Conservation (phyloP, 2,888 invertebrate species). For the Dolichomitus sp. region DNA sequence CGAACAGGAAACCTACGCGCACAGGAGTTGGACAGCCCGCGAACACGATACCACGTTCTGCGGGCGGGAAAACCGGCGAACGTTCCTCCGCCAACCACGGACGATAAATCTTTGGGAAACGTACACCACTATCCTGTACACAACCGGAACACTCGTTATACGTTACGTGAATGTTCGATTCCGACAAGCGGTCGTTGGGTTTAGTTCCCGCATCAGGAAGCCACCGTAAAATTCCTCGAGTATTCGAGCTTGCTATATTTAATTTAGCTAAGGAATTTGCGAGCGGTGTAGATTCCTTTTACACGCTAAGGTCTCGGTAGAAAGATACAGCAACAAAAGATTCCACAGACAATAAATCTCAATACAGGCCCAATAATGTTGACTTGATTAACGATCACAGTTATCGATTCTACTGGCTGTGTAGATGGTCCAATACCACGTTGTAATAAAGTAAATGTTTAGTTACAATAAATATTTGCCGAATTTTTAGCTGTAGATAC, state of each 20-base stretch:
- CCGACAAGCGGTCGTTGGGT: conserved; percentile 52
- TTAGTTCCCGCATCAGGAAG: conserved; percentile 29
- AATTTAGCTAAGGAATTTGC: conserved; percentile 32
- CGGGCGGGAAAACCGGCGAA: conserved; percentile 30
- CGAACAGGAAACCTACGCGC: conserved; percentile 31
- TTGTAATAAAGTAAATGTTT: too few relatives aligned
- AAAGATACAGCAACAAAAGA: too few relatives aligned
- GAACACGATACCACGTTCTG: conserved; percentile 25
- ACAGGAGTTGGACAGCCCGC: conserved; percentile 9
- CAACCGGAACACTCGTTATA: conserved; percentile 60
- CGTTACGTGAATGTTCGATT: conserved; percentile 63
- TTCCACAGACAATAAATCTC: too few relatives aligned
- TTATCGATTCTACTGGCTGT: too few relatives aligned
- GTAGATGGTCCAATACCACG: too few relatives aligned
- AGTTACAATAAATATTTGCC: too few relatives aligned
- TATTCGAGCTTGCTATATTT: neutral
- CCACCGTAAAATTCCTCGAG: neutral
- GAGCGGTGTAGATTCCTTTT: neutral
- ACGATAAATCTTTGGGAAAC: conserved; percentile 63
- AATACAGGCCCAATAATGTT: too few relatives aligned
- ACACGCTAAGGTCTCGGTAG: too few relatives aligned
- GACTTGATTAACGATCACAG: too few relatives aligned
- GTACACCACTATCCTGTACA: conserved; percentile 15
- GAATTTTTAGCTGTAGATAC: too few relatives aligned
- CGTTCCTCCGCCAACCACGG: conserved; percentile 45